Evolutionary conservation across 2,888 invertebrate species (phyloP).

Genomic region (Hofmannophila pseudospretella): DNA sequence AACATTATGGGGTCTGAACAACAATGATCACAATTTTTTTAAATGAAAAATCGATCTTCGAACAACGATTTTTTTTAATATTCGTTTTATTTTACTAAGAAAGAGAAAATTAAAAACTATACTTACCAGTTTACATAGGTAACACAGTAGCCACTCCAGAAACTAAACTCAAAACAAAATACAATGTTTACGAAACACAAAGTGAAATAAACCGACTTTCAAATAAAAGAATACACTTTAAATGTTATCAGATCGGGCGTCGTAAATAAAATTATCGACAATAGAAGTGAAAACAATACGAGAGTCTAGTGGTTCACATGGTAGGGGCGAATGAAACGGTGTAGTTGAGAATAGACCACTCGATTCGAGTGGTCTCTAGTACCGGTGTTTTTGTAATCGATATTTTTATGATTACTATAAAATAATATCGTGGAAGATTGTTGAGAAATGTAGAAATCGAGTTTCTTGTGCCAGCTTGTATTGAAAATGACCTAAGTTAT

Average conservation of each 20-base stretch:
- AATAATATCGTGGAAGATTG: too few relatives aligned
- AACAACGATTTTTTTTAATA: too few relatives aligned
- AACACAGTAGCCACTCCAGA: background rate
- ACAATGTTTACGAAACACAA: conserved; percentile 15
- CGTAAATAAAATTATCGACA: conserved; percentile 19
- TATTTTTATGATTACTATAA: conserved; percentile 55
- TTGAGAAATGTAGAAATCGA: too few relatives aligned
- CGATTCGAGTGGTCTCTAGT: conserved; percentile 25
- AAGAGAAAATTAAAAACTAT: too few relatives aligned
- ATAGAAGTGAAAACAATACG: conserved; percentile 16
- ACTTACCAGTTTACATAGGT: too few relatives aligned
- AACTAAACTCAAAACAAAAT: conserved; percentile 4
- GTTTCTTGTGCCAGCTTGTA: too few relatives aligned
- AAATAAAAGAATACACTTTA: conserved; percentile 7
- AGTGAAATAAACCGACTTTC: conserved; percentile 8
- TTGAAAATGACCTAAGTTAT: too few relatives aligned
- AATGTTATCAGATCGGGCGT: conserved; percentile 34
- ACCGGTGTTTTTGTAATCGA: conserved; percentile 48
- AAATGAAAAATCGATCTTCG: too few relatives aligned
- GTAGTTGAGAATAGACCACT: conserved; percentile 29
- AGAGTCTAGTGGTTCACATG: conserved; percentile 13
- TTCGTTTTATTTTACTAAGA: too few relatives aligned
- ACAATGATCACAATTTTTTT: too few relatives aligned
- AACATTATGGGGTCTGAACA: too few relatives aligned
- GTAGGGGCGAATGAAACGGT: conserved; percentile 17